A percentile compares a stretch with the other conserved stretches of the same genome.
Evolutionary conservation across 2,888 invertebrate species (phyloP).

Genomic region (Philereme vetulata): DNA sequence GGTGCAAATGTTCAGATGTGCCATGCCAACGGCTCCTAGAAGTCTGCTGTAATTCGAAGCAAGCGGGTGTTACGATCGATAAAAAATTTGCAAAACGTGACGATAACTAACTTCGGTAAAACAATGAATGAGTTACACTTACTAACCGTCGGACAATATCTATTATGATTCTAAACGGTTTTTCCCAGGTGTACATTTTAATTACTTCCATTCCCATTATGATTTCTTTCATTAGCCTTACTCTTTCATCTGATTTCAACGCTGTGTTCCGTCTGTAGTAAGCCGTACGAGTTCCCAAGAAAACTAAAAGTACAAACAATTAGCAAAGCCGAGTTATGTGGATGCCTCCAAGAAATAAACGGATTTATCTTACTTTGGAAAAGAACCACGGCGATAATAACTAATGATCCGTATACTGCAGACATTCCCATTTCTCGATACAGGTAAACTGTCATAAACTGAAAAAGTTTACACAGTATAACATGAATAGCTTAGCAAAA

Average conservation of each 20-base stretch:
- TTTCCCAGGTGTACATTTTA: conserved; percentile 98
- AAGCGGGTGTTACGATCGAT: neutral
- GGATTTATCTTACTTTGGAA: conserved; percentile 66
- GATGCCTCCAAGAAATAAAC: neutral
- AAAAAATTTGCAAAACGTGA: conserved; percentile 8
- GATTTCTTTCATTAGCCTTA: conserved; percentile 92
- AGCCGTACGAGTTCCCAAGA: conserved; percentile 68
- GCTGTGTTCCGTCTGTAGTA: conserved; percentile 76
- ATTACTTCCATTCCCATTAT: conserved; percentile 95
- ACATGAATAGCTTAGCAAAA: neutral
- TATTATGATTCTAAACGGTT: conserved; percentile 92
- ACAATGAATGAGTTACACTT: conserved; percentile 12
- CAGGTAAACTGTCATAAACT: conserved; percentile 79
- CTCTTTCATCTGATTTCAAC: conserved; percentile 87
- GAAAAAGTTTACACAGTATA: conserved; percentile 34
- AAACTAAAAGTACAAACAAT: conserved; percentile 53
- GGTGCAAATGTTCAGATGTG: no score
- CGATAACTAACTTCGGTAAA: neutral
- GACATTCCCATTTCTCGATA: conserved; percentile 80
- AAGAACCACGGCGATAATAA: conserved; percentile 77
- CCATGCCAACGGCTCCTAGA: neutral
- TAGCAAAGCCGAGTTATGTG: neutral
- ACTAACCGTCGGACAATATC: conserved; percentile 69
- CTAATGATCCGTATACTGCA: conserved; percentile 78
- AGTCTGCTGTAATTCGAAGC: neutral